Conservation (phyloP, 64 coral and sea anemone genomes). For the Dendronephthya gigantea region DNA sequence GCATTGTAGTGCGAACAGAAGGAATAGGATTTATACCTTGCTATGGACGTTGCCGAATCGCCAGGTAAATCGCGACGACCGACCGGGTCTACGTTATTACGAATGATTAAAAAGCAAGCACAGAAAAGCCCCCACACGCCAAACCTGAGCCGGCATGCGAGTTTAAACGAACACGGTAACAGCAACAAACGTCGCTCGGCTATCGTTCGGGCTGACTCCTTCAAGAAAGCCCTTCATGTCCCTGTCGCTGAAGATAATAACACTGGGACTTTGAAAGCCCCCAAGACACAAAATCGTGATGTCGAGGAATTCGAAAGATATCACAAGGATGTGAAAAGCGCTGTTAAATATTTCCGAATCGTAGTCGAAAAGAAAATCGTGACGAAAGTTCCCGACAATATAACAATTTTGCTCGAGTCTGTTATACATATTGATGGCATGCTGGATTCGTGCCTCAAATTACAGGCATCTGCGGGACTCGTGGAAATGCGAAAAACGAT, state of each 20-base stretch:
- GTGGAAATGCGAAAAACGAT: conserved; percentile 53
- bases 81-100: not conserved
- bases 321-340: conserved; percentile 72
- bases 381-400: conserved; percentile 87
- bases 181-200: not conserved
- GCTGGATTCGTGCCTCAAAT: conserved; percentile 69
- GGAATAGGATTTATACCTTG: not conserved
- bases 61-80: not conserved
- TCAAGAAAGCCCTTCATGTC: conserved; percentile 5
- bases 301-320: conserved; percentile 76
- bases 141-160: not conserved
- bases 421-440: conserved; percentile 87
- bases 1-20: not conserved
- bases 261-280: not conserved
- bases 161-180: not conserved
- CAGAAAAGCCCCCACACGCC: not conserved
- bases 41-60: not conserved
- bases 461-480: conserved; percentile 55
- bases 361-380: conserved; percentile 76
- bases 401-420: conserved; percentile 72
- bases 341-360: conserved; percentile 73
- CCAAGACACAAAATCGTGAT: conserved; percentile 40
- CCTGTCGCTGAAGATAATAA: not conserved
- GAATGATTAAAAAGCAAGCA: conserved; percentile 15
- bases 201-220: not conserved